Evolutionary conservation across 2,113 vertebrate species (phyloP).

Genomic region (Podarcis raffonei): DNA sequence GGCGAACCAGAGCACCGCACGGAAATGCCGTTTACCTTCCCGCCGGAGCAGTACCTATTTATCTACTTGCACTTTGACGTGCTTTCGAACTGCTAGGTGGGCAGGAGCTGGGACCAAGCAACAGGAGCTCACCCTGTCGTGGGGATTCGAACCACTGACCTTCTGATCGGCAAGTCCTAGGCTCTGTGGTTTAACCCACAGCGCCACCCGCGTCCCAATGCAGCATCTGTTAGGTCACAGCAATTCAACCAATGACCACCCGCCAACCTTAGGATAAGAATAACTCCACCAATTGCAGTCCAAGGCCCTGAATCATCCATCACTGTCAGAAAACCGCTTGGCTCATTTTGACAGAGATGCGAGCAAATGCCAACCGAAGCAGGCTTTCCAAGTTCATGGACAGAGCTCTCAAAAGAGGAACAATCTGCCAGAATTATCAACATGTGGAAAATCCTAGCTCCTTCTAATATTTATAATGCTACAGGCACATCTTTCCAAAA

Average conservation of each 20-base stretch:
- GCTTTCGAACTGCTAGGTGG: too few species aligned
- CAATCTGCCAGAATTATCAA: background rate
- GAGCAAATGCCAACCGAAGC: background rate
- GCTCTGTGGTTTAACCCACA: too few species aligned
- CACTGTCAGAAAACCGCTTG: background rate
- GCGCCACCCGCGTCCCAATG: too few species aligned
- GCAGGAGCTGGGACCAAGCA: too few species aligned
- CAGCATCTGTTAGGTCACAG: background rate
- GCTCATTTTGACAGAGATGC: background rate
- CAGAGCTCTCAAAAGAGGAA: background rate
- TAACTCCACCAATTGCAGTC: background rate
- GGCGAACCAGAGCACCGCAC: too few species aligned
- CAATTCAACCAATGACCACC: background rate
- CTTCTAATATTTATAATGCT: constrained; percentile 12
- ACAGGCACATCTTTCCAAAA: too few species aligned
- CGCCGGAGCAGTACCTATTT: too few species aligned
- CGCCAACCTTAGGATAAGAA: background rate
- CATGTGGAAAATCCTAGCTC: background rate
- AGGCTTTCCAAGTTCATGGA: background rate
- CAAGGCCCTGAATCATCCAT: background rate
- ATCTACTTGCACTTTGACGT: too few species aligned
- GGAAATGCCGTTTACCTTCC: too few species aligned
- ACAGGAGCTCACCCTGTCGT: too few species aligned
- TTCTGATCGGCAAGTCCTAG: too few species aligned
- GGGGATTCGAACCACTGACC: too few species aligned